A percentile compares a stretch with the other conserved stretches of the same genome.
phyloP scores from a whole-genome alignment of 2,113 vertebrate genomes.

The Neogobius melanostomus region DNA sequence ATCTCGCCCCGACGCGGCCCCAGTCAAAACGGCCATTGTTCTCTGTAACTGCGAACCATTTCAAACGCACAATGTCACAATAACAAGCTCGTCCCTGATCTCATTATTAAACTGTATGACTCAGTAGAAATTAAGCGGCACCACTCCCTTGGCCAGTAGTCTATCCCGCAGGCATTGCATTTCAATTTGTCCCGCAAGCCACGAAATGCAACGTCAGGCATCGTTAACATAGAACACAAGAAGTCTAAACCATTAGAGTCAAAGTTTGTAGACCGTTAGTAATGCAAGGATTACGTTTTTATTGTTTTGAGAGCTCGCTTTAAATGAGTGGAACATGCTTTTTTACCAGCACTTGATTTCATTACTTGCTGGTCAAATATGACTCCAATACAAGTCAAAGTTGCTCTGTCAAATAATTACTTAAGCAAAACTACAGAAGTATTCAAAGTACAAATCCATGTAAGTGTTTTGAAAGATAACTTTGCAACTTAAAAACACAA shows the following conservation, averaged over 20 bases:
- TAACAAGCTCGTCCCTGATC: slow-evolving; percentile 16
- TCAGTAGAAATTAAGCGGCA: slow-evolving; percentile 45
- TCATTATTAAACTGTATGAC: slow-evolving; percentile 44
- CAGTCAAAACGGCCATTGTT: slow-evolving; percentile 8
- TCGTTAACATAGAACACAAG: slow-evolving; percentile 44
- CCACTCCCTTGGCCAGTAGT: slow-evolving; percentile 47
- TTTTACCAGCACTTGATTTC: background rate
- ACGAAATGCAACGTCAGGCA: slow-evolving; percentile 66
- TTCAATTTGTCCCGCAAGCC: slow-evolving; percentile 32
- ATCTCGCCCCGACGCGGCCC: slow-evolving; percentile 18
- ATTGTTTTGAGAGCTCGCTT: slow-evolving; percentile 55
- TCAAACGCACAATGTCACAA: slow-evolving; percentile 19
- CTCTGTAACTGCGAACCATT: slow-evolving; percentile 20
- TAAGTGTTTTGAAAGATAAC: too few species aligned
- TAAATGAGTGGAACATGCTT: slow-evolving; percentile 29
- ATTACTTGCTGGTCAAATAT: too few species aligned
- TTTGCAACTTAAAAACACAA: too few species aligned
- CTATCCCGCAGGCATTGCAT: slow-evolving; percentile 31
- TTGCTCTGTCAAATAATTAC: too few species aligned
- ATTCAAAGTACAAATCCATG: too few species aligned
- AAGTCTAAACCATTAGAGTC: slow-evolving; percentile 41
- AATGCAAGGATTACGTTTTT: slow-evolving; percentile 39
- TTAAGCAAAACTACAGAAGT: too few species aligned
- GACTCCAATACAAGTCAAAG: too few species aligned
- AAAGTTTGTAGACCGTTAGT: slow-evolving; percentile 46